Base-by-base conservation (phyloP, 2,113 vertebrate species). In the Pluvialis apricaria region DNA sequence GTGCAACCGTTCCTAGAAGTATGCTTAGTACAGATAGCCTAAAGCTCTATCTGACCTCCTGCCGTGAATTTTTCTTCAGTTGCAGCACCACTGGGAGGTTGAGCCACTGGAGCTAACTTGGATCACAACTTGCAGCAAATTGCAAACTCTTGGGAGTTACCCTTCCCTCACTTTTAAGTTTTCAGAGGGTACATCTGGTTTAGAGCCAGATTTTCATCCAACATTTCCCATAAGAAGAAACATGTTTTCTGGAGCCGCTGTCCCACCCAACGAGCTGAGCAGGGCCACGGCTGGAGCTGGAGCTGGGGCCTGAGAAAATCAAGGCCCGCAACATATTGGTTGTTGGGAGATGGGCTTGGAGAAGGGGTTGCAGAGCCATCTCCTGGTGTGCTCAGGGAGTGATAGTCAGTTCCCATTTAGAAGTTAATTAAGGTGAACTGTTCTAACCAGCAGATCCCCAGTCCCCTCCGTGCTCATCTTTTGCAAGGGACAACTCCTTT, bases 211-310 rank as follows among this genome's bases (percentile, higher is more conserved):
- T 66, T 75, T 94, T 73, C 40, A 55, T 26, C 24, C 1, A 8
- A 55, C 4, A 14, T 15, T 49, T 80, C 52, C 49, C 47, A 10
- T 36, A 65, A 60, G 15, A 76, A 60, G 32, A 7, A 52, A 28
- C 2, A 25, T 0, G 3, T 38, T 73, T 90, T 73, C 55, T 6
- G 5, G 60, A 65, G 28, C 9, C 2, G 2, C 34, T 22, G 29
- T 22, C 38, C 15, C 13, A 54, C 3, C 2, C 31, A 57, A 11
- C 0, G 1, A 65, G 11, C 34, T 52, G 24, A 38, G 16, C 7
- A 5, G 31, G 12, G 3, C 29, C 2, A 1, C 11, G 57, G 5
- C 38, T 11, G 10, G 34, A n/a, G 29, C 40, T 34, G 10, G 20
- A 19, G 21, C 31, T 17, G 21, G 31, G 15, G 6, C 13, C 9